Evolutionary conservation across 2,797 vertebrate genomes (phyloP), one percentile per base, ranked within the genome.

Genomic region (Pseudochromis fuscus): DNA sequence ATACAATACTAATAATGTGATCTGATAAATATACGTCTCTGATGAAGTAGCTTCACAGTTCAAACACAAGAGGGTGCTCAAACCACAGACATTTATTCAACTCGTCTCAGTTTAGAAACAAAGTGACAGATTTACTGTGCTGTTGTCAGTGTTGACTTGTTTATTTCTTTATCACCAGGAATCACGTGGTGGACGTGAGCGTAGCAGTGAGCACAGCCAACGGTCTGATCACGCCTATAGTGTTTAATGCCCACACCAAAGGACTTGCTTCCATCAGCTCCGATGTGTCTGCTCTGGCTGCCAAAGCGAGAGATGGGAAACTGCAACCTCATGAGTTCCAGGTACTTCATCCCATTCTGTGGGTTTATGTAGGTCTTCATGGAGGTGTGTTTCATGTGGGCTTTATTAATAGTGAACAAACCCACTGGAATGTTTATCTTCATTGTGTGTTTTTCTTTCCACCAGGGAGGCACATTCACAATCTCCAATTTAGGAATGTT

Each of bases 401-500:
- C 55, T 44, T 15, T 18, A 24, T 55, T 12, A 51, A 38, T 35
- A 23, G 50, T 24, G 19, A 69, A 28, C 11, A 11, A 35, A 4
- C n/a, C 40, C 61, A 67, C 15, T 13, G 4, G 52, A 30, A 60
- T 1, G 0, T 7, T 46, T 16, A 7, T 23, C 5, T 16, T 37
- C 3, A n/a, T 8, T 38, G 7, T 70, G 18, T 50, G 2, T 44
- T 16, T 46, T 15, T 45, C 46, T 75, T 58, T 44, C 62, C 13
- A 49, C 23, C 59, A 99, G 97, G 98, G 98, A 68, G 97, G 98
- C 4, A 99, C 98, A 9, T 98, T 99, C 90, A 99, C 97, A 0
- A 96, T 99, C 84, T 99, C 98, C 45, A 99, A 99, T 89, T 94
- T 99, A 83, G 98, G 98, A 63, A 99, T 99, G 97, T 98, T 96